Evolutionary conservation across 2,797 vertebrate species (phyloP), one percentile per base, ranked within the genome.

Genomic region (Pseudochromis fuscus): DNA sequence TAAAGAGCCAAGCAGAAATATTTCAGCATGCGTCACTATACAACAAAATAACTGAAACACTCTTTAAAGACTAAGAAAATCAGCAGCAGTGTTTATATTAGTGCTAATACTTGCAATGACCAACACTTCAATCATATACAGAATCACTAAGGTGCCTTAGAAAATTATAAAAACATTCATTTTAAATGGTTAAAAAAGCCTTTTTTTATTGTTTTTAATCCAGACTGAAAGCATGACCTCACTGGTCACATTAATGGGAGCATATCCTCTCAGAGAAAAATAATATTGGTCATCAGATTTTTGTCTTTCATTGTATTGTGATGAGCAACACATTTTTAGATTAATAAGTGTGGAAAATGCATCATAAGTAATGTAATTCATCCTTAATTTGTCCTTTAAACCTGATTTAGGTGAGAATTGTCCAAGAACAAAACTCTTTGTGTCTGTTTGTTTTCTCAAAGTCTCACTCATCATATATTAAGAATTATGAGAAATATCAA

Each of bases 361-460:
- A 7, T 19, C 6, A 42, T 42, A 42, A n/a, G 4, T 18, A 42
- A 1, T 18, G 9, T 19, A 8, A 8, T 19, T 19, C 5, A n/a
- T 19, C 2, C n/a, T 7, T 42, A 19, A n/a, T n/a, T 7, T 6
- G 18, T 2, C 16, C 4, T 18, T 19, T n/a, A 42, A 42, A 42
- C n/a, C 2, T 42, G 18, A 42, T n/a, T 33, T 33, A 37, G 35
- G 4, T 4, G 13, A 37, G 13, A 15, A 4, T 37, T 37, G 35
- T 33, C 12, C 3, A 10, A 11, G 31, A 33, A 11, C 31, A 33
- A 37, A 37, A 37, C 35, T 37, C 35, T 15, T 15, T 37, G 30
- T 62, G 65, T 74, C 31, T 21, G 18, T 64, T 50, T 57, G 31
- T 58, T 79, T 71, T 56, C 30, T 58, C 23, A 55, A 16, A 7